These are phyloP conservation scores for Gasterosteus nipponicus DNA, from an alignment of 2,113 vertebrate species.

Conservation along the genomic window DNA sequence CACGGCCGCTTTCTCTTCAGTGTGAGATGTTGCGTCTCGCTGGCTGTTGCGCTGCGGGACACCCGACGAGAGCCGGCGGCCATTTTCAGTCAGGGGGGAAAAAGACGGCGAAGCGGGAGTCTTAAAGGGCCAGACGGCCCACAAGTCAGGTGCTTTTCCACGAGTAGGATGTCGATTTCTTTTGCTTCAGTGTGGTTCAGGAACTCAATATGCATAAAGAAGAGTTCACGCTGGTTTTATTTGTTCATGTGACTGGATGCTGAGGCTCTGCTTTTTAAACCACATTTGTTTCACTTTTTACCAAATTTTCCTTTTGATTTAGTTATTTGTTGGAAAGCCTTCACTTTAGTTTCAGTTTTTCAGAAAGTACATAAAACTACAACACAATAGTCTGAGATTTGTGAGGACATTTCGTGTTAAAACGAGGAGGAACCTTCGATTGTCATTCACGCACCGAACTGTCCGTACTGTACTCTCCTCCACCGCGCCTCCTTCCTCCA, in stretches of 20 bases:
- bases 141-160: background rate
- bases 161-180: background rate
- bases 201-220: background rate
- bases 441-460: background rate
- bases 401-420: background rate
- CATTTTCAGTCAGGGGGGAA: background rate
- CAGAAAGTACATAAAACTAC: background rate
- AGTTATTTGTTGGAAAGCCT: too few species aligned
- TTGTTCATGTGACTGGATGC: too few species aligned
- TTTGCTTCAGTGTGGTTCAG: background rate
- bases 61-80: too few species aligned
- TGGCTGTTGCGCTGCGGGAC: too few species aligned
- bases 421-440: background rate
- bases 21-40: constrained; percentile 33
- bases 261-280: background rate
- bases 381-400: background rate
- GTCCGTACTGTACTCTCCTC: background rate
- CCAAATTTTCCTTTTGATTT: too few species aligned
- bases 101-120: background rate
- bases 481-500: too few species aligned
- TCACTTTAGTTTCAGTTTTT: background rate
- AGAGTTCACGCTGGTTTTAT: background rate
- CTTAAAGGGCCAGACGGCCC: background rate
- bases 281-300: background rate
- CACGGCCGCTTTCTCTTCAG: constrained; percentile 34